Evolutionary conservation across 2,888 invertebrate species (phyloP).

Genomic region (Lydus trimaculatus): DNA sequence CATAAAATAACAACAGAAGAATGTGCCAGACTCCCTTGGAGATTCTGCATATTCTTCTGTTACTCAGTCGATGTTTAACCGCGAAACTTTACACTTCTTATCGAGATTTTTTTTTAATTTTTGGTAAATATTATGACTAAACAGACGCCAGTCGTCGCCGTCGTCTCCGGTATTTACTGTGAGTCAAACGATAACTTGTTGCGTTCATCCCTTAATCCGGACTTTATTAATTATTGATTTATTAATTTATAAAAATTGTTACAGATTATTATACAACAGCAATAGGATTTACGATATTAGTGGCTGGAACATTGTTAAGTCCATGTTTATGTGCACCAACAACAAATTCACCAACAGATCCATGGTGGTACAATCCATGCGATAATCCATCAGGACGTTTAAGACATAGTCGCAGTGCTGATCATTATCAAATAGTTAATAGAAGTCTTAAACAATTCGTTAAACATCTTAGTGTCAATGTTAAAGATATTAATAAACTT

Average conservation of each 20-base stretch:
- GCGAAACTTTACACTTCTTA: constrained; percentile 47
- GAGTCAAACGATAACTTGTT: constrained; percentile 30
- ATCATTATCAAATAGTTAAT: constrained; percentile 30
- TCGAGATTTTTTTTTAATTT: neutral
- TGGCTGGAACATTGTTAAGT: constrained; percentile 25
- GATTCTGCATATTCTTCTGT: constrained; percentile 46
- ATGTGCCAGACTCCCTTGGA: constrained; percentile 40
- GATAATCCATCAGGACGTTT: constrained; percentile 27
- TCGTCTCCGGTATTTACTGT: constrained; percentile 15
- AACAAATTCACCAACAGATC: constrained; percentile 11
- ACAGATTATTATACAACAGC: constrained; percentile 17
- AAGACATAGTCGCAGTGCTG: constrained; percentile 43
- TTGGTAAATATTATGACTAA: neutral
- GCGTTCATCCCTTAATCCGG: neutral
- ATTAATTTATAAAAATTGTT: neutral
- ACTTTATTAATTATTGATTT: neutral
- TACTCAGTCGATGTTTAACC: constrained; percentile 46
- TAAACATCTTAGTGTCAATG: constrained; percentile 31
- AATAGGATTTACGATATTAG: constrained; percentile 16
- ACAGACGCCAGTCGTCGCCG: constrained; percentile 19
- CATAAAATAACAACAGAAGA: constrained; percentile 45
- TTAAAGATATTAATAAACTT: constrained; percentile 32
- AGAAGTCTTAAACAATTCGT: constrained; percentile 37
- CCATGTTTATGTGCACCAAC: constrained; percentile 33
- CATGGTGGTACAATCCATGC: constrained; percentile 46